Base-by-base conservation (phyloP, 2,797 vertebrate genomes). In the Notolepis coatsorum region DNA sequence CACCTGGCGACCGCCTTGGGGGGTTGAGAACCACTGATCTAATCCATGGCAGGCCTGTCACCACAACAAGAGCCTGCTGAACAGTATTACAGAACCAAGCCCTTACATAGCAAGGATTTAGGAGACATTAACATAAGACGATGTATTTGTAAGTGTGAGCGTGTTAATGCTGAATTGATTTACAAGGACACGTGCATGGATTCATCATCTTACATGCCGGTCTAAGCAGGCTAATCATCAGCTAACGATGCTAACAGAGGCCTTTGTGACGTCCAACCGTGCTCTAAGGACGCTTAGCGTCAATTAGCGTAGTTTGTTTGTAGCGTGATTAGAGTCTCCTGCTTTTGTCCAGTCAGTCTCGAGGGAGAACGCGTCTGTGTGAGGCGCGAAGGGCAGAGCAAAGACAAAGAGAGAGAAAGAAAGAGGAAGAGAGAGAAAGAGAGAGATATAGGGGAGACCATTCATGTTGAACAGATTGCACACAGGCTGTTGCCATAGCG, bases 401-500 rank as follows among this genome's bases (percentile, higher is more conserved):
- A 79, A 76, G 68, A 73, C 42, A 54, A 50, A 9, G 51, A 27
- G 35, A 45, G 3, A 13, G 33, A 30, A 33, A 52, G 39, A 27
- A 8, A 42, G 28, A 35, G 56, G 37, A 30, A 25, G 13, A 35
- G 28, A 2, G 9, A 43, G 18, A 7, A 23, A 42, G 35, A 18
- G 43, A 30, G 15, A 45, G 0, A 25, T 30, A 30, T 30, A 46
- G 35, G 31, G 50, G 12, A 23, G 51, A 53, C 71, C 57, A 41
- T 50, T 50, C 21, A 18, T 20, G 23, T 48, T 17, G 42, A 56
- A 51, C 54, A 61, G 58, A 48, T 72, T 63, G 64, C 69, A 70
- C 69, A 66, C 50, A 81, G 80, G 75, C 58, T 77, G 89, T 91
- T 88, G 60, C 85, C 73, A 88, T 89, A 77, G 73, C 50, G 4